phyloP scores from a whole-genome alignment of 2,888 invertebrate genomes.

The Rhagonycha lutea region DNA sequence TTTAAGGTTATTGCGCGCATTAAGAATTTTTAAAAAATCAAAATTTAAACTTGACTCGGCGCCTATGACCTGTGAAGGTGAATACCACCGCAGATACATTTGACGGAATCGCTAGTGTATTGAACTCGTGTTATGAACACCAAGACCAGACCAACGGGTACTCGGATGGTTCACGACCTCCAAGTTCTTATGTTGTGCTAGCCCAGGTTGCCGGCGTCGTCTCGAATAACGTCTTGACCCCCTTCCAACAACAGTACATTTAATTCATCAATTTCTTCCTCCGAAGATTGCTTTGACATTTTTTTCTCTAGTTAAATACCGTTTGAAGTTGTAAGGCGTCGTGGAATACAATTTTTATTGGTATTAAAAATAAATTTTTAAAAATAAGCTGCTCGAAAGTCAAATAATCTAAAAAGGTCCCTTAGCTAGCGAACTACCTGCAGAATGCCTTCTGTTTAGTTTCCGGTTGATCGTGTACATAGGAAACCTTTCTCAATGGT shows the following conservation, averaged over 20 bases:
- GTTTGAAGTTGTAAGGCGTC: neutral
- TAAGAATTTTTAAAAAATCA: neutral
- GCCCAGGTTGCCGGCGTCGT: slow-evolving; percentile 7
- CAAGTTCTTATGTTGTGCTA: slow-evolving; percentile 15
- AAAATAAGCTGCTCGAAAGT: neutral
- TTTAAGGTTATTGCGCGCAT: neutral
- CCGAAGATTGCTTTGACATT: neutral
- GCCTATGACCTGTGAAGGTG: slow-evolving; percentile 4
- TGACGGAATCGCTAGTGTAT: slow-evolving; percentile 41
- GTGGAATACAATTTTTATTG: neutral
- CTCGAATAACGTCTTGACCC: slow-evolving; percentile 18
- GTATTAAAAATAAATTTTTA: neutral
- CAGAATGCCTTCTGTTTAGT: neutral
- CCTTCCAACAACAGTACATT: slow-evolving; percentile 4
- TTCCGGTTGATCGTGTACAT: neutral
- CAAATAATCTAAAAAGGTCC: neutral
- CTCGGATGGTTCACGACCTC: slow-evolving; percentile 30
- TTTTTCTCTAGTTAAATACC: neutral
- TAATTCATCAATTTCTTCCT: neutral
- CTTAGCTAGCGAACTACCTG: neutral
- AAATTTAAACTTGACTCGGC: slow-evolving; percentile 3
- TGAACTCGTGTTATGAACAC: slow-evolving; percentile 39
- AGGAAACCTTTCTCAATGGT: neutral
- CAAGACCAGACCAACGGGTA: slow-evolving; percentile 25
- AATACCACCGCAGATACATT: slow-evolving; percentile 32